A percentile compares a stretch with the other conserved stretches of the same genome.
Evolutionary conservation across 2,888 invertebrate genomes (phyloP).

Genomic region (Apoda limacodes): DNA sequence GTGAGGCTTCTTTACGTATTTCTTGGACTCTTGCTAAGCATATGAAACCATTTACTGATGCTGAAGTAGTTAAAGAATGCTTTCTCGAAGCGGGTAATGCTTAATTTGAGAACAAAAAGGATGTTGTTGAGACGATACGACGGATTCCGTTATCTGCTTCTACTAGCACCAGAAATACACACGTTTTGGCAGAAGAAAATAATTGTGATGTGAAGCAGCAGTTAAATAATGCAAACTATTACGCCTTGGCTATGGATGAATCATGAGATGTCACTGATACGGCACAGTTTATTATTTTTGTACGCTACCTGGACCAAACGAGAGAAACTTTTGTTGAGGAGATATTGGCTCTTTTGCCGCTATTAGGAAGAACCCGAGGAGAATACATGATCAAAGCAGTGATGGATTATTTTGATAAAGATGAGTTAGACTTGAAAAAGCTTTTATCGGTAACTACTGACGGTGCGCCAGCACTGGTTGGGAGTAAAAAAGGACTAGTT

Average conservation of each 20-base stretch:
- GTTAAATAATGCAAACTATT: constrained; percentile 16
- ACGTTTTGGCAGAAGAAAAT: no score
- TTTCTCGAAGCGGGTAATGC: constrained; percentile 12
- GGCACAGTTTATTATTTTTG: constrained; percentile 20
- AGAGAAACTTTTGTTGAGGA: no score
- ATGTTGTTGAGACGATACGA: constrained; percentile 10
- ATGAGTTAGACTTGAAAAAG: no score
- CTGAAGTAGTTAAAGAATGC: constrained; percentile 19
- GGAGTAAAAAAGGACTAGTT: no score
- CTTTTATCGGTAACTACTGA: no score
- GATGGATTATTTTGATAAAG: no score
- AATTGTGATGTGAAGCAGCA: constrained; percentile 16
- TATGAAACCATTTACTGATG: constrained; percentile 16
- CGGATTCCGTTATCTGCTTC: constrained; percentile 12
- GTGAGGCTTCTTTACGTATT: constrained; percentile 17
- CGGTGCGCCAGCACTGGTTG: no score
- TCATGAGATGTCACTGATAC: no score
- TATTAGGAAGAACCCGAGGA: constrained; percentile 19
- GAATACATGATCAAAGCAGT: no score
- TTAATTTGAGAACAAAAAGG: constrained; percentile 18
- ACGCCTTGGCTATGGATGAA: constrained; percentile 14
- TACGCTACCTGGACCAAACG: constrained; percentile 16
- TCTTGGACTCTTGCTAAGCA: constrained; percentile 16
- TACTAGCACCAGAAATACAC: no score
- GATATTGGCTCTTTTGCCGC: constrained; percentile 10